Percentiles rank a stretch among this genome's conserved stretches.
Evolutionary conservation across 64 coral and sea anemone species (phyloP).

Genomic region (Porites lutea): DNA sequence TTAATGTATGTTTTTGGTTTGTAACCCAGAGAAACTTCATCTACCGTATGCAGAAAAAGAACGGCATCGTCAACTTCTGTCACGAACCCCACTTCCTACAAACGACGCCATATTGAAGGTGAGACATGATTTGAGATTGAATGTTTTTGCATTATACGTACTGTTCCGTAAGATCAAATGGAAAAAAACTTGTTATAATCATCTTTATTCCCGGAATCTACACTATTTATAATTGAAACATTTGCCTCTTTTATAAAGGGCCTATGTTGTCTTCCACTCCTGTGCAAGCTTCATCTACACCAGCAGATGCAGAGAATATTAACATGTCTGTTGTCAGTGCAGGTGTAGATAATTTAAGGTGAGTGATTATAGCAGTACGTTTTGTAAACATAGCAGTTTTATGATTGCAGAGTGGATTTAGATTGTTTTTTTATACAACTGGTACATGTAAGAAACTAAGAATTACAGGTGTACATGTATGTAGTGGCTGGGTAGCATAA

Average conservation of each 20-base stretch:
- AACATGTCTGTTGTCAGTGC: not conserved
- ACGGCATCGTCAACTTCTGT: not conserved
- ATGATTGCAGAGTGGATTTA: not conserved
- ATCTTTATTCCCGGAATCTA: not conserved
- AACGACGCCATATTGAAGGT: too few species aligned
- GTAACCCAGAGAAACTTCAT: not conserved
- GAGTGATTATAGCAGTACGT: not conserved
- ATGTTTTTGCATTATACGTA: too few species aligned
- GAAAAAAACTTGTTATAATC: not conserved
- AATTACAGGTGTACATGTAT: not conserved
- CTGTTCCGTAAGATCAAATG: not conserved
- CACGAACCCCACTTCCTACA: not conserved
- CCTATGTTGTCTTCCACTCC: not conserved
- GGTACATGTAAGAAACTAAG: not conserved
- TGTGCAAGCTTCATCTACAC: not conserved
- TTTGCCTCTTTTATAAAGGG: slow-evolving; percentile 1
- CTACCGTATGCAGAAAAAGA: slow-evolving; percentile 8
- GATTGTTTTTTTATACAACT: not conserved
- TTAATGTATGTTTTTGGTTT: not conserved
- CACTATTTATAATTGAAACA: not conserved
- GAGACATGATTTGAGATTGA: too few species aligned
- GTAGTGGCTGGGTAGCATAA: not conserved
- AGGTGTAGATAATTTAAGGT: not conserved
- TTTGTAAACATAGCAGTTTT: too few species aligned
- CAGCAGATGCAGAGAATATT: not conserved